Conservation (phyloP, 2,113 vertebrate genomes). For the Pseudolaguvia tuberculata region DNA sequence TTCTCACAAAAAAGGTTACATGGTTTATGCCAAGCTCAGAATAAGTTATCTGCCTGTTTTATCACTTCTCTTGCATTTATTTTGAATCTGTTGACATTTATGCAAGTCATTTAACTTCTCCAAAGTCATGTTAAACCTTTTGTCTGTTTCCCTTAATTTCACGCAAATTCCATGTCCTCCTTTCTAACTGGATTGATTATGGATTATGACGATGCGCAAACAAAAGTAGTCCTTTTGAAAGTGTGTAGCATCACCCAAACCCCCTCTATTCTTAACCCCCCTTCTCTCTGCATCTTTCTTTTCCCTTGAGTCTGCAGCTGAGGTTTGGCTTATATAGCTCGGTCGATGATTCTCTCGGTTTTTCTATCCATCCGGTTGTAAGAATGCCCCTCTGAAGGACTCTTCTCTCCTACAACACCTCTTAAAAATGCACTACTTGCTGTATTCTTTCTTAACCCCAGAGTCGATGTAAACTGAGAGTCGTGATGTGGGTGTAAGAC, state of each 20-base stretch:
- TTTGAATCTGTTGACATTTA: neutral
- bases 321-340: conserved; percentile 27
- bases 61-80: neutral
- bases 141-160: too few relatives aligned
- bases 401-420: conserved; percentile 11
- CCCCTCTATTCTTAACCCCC: neutral
- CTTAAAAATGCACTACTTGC: conserved; percentile 14
- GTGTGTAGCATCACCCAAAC: conserved; percentile 10
- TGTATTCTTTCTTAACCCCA: neutral
- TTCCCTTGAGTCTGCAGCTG: conserved; percentile 17
- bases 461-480: neutral
- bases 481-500: neutral
- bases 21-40: neutral
- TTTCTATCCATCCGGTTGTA: neutral
- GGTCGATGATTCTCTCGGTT: neutral
- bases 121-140: neutral
- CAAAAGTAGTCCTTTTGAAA: neutral
- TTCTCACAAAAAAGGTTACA: neutral
- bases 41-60: neutral
- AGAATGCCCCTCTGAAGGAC: conserved; percentile 22
- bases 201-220: neutral
- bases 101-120: neutral
- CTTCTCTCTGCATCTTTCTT: conserved; percentile 5
- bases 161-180: neutral
- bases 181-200: too few relatives aligned